Conservation (phyloP, 2,113 vertebrate species). For the Elachura formosa region DNA sequence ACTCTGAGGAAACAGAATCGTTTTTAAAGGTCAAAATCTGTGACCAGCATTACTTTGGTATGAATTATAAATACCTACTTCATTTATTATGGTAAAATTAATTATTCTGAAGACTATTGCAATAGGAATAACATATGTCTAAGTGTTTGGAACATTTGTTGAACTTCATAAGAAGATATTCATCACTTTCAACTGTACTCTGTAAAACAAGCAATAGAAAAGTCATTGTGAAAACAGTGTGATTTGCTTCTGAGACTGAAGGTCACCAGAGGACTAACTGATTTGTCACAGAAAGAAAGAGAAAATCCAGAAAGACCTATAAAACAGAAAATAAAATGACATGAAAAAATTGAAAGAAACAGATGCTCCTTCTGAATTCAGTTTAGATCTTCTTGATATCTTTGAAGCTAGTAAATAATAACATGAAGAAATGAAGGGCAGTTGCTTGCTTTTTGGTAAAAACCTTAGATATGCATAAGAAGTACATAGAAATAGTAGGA, state of each 20-base stretch:
- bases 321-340: background rate
- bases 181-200: background rate
- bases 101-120: background rate
- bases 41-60: background rate
- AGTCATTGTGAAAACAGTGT: background rate
- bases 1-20: background rate
- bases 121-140: background rate
- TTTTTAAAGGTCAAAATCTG: background rate
- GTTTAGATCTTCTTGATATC: background rate
- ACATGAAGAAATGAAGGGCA: background rate
- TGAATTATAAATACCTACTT: background rate
- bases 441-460: background rate
- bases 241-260: background rate
- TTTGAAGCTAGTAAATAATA: background rate
- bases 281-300: background rate
- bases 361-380: background rate
- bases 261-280: background rate
- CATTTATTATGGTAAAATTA: background rate
- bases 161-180: background rate
- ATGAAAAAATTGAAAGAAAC: background rate
- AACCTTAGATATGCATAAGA: accelerated
- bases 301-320: background rate
- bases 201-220: background rate
- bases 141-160: background rate
- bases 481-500: background rate